These are phyloP conservation scores for Phthorimaea operculella DNA, from an alignment of 1,140 invertebrate species.

Conservation along the genomic window DNA sequence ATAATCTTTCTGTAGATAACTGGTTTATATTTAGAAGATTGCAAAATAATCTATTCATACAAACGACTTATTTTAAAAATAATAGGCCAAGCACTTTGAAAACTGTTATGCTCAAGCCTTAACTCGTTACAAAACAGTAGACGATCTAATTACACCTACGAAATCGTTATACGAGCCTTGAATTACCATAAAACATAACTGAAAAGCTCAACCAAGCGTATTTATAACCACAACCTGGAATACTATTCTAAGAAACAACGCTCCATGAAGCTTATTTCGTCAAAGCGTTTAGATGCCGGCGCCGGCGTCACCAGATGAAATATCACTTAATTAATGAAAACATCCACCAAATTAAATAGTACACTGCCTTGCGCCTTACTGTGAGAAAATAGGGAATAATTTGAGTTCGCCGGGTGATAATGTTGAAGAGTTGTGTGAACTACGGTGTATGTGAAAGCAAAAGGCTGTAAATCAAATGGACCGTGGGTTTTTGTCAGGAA, in stretches of 20 bases:
- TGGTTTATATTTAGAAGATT: too few species aligned
- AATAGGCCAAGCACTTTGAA: too few species aligned
- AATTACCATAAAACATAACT: too few species aligned
- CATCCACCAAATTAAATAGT: conserved; percentile 19
- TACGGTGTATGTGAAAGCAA: conserved; percentile 30
- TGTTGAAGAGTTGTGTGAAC: conserved; percentile 11
- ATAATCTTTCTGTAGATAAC: too few species aligned
- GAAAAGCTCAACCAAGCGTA: too few species aligned
- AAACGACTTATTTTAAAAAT: too few species aligned
- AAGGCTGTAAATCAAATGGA: conserved; percentile 33
- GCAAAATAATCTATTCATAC: too few species aligned
- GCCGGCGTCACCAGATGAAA: conserved; percentile 34
- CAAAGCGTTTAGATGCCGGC: conserved; percentile 43
- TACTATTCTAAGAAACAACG: conserved; percentile 32
- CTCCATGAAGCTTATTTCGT: conserved; percentile 40
- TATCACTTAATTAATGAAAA: conserved; percentile 45
- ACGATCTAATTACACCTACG: not conserved
- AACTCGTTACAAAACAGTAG: too few species aligned
- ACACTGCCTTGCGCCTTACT: not conserved
- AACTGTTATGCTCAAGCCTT: too few species aligned
- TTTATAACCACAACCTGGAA: conserved; percentile 19
- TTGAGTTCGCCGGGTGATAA: not conserved
- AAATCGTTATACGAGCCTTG: not conserved
- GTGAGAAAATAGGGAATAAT: not conserved
- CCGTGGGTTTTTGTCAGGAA: conserved; percentile 13